Conservation (phyloP, 2,113 vertebrate species). For the Nestor notabilis region DNA sequence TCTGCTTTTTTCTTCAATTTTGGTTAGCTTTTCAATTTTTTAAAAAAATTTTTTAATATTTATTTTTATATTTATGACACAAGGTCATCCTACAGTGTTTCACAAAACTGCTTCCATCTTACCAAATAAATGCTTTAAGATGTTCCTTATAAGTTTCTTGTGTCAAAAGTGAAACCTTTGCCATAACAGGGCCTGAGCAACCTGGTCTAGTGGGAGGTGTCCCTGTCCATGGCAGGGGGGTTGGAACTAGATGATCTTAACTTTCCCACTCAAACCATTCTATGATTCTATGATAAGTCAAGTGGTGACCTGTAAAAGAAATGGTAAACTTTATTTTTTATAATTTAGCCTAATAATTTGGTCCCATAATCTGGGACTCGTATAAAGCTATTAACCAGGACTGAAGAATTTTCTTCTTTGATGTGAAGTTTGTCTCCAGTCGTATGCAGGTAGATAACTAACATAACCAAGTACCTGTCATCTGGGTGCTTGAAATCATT, state of each 20-base stretch:
- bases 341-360: neutral
- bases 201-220: neutral
- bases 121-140: neutral
- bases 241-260: neutral
- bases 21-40: neutral
- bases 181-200: neutral
- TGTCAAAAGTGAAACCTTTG: neutral
- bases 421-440: neutral
- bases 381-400: fast-evolving
- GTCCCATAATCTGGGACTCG: neutral
- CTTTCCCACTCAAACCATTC: neutral
- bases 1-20: neutral
- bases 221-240: neutral
- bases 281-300: neutral
- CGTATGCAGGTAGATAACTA: neutral
- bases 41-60: too few relatives aligned
- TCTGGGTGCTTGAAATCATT: neutral
- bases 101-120: neutral
- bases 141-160: neutral
- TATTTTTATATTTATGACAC: too few relatives aligned
- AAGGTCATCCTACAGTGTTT: neutral
- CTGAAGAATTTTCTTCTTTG: neutral
- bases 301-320: neutral
- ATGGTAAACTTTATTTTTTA: neutral
- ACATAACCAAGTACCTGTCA: neutral